phyloP scores from a whole-genome alignment of 2,797 vertebrate genomes.

The Coilia nasus region DNA sequence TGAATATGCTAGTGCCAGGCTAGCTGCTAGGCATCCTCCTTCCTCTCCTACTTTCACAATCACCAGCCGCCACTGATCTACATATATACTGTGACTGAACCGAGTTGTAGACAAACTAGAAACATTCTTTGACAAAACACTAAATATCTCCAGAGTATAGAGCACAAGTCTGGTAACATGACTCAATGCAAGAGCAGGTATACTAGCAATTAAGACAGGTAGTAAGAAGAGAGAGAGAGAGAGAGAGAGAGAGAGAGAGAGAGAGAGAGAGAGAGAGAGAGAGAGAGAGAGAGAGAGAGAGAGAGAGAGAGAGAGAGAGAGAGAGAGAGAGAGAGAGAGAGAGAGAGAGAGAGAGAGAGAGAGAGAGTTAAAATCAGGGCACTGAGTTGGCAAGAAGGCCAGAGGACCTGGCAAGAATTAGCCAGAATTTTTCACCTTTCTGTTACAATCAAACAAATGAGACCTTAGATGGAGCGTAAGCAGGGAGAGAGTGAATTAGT shows the following conservation, averaged over 20 bases:
- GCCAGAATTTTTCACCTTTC: slow-evolving; percentile 9
- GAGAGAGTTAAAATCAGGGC: neutral
- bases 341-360: too few relatives aligned
- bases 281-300: too few relatives aligned
- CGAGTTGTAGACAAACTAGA: too few relatives aligned
- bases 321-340: neutral
- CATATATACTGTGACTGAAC: too few relatives aligned
- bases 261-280: neutral
- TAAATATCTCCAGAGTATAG: too few relatives aligned
- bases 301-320: neutral
- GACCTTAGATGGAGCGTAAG: neutral
- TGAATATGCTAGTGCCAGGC: too few relatives aligned
- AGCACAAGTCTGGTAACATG: neutral
- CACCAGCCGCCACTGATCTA: too few relatives aligned
- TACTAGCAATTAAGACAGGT: neutral
- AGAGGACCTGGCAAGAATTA: neutral
- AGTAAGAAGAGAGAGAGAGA: neutral
- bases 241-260: slow-evolving; percentile 1
- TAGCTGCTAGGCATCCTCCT: too few relatives aligned
- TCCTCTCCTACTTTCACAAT: too few relatives aligned
- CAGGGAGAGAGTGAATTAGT: neutral
- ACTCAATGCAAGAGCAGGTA: neutral
- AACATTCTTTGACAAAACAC: slow-evolving; percentile 9
- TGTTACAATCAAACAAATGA: slow-evolving; percentile 7
- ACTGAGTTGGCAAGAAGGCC: neutral